These are phyloP conservation scores for Pangasius mekongensis DNA, from an alignment of 2,797 vertebrate species.

Conservation along the genomic window DNA sequence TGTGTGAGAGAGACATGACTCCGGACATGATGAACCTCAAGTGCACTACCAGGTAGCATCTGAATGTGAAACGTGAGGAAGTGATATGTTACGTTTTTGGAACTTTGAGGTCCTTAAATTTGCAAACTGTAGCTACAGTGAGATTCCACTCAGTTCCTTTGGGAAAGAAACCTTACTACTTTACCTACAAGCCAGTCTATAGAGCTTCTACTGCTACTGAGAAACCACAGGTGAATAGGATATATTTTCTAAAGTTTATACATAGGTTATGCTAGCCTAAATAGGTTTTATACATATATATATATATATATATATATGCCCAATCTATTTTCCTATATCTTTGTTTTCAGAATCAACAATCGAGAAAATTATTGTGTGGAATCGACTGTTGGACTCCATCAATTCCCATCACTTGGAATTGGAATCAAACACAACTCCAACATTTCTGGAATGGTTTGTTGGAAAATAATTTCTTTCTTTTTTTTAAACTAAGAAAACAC, in stretches of 20 bases:
- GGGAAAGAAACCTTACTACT: neutral
- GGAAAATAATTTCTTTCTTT: neutral
- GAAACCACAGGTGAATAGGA: neutral
- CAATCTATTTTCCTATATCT: neutral
- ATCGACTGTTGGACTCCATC: neutral
- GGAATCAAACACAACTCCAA: neutral
- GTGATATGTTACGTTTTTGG: neutral
- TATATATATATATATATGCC: neutral
- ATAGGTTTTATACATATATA: neutral
- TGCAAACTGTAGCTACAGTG: neutral
- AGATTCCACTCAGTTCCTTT: neutral
- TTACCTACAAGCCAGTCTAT: neutral
- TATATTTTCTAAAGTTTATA: neutral
- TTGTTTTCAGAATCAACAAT: neutral
- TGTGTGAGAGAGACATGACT: neutral
- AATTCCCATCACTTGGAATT: neutral
- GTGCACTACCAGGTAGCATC: neutral
- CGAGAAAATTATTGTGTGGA: neutral
- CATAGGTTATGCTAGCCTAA: neutral
- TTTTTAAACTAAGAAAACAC: too few relatives aligned
- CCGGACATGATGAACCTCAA: neutral
- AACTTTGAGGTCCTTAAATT: neutral
- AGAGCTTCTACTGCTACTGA: neutral
- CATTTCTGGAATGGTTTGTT: neutral
- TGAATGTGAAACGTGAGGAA: neutral